These are phyloP conservation scores for Dinomys branickii DNA, from an alignment of 2,113 vertebrate species.

Conservation along the genomic window DNA sequence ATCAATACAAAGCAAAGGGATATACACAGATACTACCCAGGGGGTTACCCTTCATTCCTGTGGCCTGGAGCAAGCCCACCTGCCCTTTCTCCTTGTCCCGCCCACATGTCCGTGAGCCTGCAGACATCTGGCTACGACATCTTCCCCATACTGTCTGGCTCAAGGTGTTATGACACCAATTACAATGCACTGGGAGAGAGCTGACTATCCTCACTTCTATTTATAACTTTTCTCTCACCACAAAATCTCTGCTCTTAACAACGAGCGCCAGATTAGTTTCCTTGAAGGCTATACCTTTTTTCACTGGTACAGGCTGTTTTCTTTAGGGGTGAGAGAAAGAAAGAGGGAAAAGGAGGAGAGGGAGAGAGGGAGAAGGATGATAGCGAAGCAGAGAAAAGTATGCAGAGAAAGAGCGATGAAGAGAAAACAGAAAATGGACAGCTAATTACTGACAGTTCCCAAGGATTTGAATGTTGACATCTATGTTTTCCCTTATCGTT, in stretches of 20 bases:
- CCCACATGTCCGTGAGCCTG: accelerated
- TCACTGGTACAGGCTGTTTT: neutral
- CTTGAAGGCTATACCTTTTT: neutral
- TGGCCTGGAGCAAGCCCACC: neutral
- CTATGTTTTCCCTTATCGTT: neutral
- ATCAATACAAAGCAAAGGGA: neutral
- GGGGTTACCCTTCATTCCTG: neutral
- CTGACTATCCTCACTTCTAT: neutral
- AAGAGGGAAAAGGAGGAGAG: neutral
- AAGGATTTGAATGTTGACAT: neutral
- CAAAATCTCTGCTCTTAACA: neutral
- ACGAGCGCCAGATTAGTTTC: neutral
- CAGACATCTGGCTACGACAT: neutral
- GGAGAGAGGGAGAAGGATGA: neutral
- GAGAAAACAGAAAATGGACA: neutral
- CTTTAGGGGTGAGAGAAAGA: neutral
- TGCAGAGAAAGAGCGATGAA: neutral
- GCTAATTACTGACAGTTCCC: neutral
- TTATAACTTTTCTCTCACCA: neutral
- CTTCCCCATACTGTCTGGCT: neutral
- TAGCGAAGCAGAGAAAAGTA: too few species aligned
- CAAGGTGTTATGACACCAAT: neutral
- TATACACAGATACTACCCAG: too few species aligned
- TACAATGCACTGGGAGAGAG: neutral
- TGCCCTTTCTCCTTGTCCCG: neutral